A percentile compares a stretch with the other conserved stretches of the same genome.
These are phyloP conservation scores for Polypterus senegalus DNA, from an alignment of 2,113 vertebrate species.

Conservation along the genomic window DNA sequence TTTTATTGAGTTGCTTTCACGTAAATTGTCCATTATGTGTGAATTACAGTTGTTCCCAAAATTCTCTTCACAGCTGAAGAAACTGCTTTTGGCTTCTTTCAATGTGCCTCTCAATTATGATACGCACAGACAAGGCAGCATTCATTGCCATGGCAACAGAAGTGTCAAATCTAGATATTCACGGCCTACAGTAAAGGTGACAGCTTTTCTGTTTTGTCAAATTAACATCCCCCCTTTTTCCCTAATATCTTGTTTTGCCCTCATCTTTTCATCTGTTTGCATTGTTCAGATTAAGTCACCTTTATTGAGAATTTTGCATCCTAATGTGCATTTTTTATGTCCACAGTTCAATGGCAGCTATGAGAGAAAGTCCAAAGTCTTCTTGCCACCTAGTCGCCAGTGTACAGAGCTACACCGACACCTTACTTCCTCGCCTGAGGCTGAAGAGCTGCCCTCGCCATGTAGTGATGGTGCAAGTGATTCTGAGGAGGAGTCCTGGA, in stretches of 20 bases:
- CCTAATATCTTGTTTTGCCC: too few relatives aligned
- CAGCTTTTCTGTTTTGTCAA: not conserved
- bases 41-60: constrained; percentile 25
- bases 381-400: constrained; percentile 56
- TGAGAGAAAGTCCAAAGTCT: constrained; percentile 51
- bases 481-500: constrained; percentile 37
- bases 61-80: constrained; percentile 59
- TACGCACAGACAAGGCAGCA: constrained; percentile 56
- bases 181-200: constrained; percentile 71
- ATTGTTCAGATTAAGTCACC: too few relatives aligned
- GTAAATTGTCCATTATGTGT: constrained; percentile 2
- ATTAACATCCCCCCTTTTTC: too few relatives aligned
- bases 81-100: constrained; percentile 77
- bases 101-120: constrained; percentile 57
- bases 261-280: too few relatives aligned
- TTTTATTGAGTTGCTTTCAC: too few relatives aligned
- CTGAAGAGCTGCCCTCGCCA: constrained; percentile 24
- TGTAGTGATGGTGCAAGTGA: constrained; percentile 48
- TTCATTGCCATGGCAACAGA: constrained; percentile 52
- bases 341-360: constrained; percentile 52
- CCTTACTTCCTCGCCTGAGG: constrained; percentile 60
- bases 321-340: constrained; percentile 6
- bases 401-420: constrained; percentile 87
- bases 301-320: not conserved
- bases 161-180: constrained; percentile 53